Evolutionary conservation across 2,113 vertebrate species (phyloP), one percentile per base, ranked within the genome.

Genomic region (Okapia johnstoni): DNA sequence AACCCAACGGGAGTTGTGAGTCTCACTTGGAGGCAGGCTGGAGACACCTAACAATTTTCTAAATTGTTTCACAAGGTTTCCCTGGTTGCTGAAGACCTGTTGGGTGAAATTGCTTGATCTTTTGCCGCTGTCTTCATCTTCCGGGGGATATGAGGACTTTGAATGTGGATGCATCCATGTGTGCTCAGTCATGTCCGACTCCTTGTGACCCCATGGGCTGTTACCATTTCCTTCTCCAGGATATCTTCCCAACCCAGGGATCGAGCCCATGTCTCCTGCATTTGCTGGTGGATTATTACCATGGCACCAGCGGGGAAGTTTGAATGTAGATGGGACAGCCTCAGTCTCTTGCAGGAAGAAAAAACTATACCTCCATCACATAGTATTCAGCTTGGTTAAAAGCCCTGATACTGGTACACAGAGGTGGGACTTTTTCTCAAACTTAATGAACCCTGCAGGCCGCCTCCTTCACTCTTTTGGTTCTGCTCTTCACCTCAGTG

Each of bases 381-480:
- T 1, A 12, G 15, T 40, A 3, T 4, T 23, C 4, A 0, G 10
- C 60, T 52, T n/a, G 33, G 54, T 25, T 52, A 30, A 58, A 87
- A 80, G 80, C 63, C 4, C 0, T 21, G 36, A 12, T 60, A 0
- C 40, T 33, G 13, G 16, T 12, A 28, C 48, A 55, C n/a, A 9
- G 73, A 55, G 16, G 10, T 16, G 8, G 48, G 25, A 25, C 73
- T 93, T 90, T 48, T 43, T 48, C 57, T 93, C 5, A 33, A 23
- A 17, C 21, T 43, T 95, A 16, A 8, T 55, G n/a, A 43, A 25
- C 50, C 11, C 28, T 36, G 13, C 2, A 13, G 26, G 19, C 6
- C 12, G 0, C 40, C 12, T 52, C 63, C 13, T 77, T 14, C 30
- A 79, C 1, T 26, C 14, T 48, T 26, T 0, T 4, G 8, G 0